phyloP scores from a whole-genome alignment of 2,888 invertebrate genomes.

The Spilarctia lutea region DNA sequence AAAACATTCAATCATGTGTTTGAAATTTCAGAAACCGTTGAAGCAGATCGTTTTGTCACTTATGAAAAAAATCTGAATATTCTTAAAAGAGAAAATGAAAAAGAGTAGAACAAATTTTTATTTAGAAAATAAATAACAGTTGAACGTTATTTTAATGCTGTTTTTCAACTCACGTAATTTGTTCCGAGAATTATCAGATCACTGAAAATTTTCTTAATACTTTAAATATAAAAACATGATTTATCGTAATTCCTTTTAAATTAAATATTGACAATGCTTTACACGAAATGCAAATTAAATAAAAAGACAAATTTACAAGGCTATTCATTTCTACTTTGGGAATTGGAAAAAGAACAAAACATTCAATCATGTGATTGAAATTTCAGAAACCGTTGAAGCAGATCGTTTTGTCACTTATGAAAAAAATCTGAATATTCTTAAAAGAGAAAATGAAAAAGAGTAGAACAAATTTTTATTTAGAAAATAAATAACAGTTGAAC shows the following conservation, averaged over 20 bases:
- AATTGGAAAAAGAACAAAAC: neutral
- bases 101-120: neutral
- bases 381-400: neutral
- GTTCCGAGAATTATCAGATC: neutral
- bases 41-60: neutral
- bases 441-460: neutral
- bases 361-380: neutral
- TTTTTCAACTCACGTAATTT: neutral
- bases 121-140: neutral
- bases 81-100: neutral
- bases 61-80: neutral
- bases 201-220: neutral
- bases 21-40: neutral
- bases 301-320: neutral
- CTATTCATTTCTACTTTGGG: neutral
- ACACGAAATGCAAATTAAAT: neutral
- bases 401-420: neutral
- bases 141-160: neutral
- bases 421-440: neutral
- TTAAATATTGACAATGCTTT: no score
- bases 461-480: neutral
- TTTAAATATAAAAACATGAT: no score
- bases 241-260: no score
- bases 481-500: neutral
- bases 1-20: neutral